Conservation (phyloP, 2,797 vertebrate species). For the Premnoplex brunnescens region DNA sequence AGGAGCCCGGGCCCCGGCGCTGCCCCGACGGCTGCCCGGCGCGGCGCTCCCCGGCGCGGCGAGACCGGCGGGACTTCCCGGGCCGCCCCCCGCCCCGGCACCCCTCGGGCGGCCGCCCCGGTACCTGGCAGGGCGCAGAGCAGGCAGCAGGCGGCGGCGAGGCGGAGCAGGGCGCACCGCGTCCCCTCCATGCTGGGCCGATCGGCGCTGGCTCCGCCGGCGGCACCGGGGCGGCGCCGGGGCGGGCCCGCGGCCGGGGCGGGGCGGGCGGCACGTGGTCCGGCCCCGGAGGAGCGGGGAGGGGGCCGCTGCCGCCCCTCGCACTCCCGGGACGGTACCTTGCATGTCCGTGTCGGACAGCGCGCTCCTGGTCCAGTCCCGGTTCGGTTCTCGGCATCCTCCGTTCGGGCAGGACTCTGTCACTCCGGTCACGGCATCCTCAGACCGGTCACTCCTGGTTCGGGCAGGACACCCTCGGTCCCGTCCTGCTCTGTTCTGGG, state of each 20-base stretch:
- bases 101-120: not conserved
- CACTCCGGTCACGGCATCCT: not conserved
- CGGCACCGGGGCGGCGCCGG: not conserved
- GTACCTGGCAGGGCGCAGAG: constrained; percentile 33
- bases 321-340: accelerated
- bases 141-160: constrained; percentile 31
- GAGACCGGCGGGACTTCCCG: not conserved
- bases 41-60: not conserved
- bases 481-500: not conserved
- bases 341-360: not conserved
- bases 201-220: not conserved
- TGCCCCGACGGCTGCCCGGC: not conserved
- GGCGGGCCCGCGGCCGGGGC: not conserved
- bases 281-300: not conserved
- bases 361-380: accelerated
- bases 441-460: not conserved
- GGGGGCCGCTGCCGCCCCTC: not conserved
- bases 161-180: not conserved
- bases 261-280: constrained; percentile 12
- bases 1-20: not conserved
- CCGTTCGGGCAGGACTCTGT: not conserved
- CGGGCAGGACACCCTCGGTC: accelerated
- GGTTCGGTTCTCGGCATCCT: not conserved
- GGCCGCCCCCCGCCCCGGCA: not conserved
- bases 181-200: constrained; percentile 54